Conservation (phyloP, 2,888 invertebrate species). For the Lasius fuliginosus region DNA sequence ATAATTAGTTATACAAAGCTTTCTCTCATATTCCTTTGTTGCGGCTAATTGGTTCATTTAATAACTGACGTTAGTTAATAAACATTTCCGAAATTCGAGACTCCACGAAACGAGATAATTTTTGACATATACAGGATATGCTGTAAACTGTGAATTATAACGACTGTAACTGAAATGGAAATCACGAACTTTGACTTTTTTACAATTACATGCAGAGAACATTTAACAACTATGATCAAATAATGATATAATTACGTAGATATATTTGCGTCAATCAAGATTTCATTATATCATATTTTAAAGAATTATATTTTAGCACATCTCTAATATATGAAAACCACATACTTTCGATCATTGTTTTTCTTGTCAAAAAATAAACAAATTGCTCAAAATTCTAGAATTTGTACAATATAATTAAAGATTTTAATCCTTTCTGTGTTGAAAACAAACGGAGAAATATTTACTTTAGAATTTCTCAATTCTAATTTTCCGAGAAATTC, state of each 20-base stretch:
- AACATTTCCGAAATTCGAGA: constrained; percentile 51
- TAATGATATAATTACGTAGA: background rate
- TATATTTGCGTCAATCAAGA: background rate
- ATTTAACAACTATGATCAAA: background rate
- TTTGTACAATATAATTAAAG: background rate
- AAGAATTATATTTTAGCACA: background rate
- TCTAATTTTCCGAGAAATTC: background rate
- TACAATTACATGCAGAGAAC: background rate
- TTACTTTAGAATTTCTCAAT: background rate
- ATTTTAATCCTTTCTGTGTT: background rate
- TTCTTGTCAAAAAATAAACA: background rate
- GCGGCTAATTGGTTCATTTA: constrained; percentile 28
- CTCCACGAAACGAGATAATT: background rate
- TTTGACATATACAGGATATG: background rate
- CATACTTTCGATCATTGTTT: background rate
- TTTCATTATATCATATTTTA: background rate
- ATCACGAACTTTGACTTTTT: background rate
- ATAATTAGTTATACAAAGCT: background rate
- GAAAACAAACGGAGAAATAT: background rate
- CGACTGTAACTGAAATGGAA: constrained; percentile 46
- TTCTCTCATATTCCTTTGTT: constrained; percentile 29
- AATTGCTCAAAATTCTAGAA: background rate
- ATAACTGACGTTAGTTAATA: constrained; percentile 26
- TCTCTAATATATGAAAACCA: background rate
- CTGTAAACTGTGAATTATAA: constrained; percentile 43